Percentiles rank a stretch among this genome's conserved stretches.
phyloP scores from a whole-genome alignment of 2,797 vertebrate species.

The Manis crassicaudata region DNA sequence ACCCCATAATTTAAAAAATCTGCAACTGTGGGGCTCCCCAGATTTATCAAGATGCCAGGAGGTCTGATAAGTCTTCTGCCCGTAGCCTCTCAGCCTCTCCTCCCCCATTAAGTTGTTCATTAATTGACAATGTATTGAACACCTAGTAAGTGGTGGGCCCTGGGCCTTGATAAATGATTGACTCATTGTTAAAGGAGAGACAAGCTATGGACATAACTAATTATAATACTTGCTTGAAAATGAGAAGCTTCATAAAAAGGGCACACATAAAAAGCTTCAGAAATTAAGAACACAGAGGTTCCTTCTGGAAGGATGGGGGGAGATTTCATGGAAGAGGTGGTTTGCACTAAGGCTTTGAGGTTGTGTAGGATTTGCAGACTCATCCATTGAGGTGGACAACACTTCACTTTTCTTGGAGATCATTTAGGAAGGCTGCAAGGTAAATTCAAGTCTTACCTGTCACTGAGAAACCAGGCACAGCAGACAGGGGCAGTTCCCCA shows the following conservation, averaged over 20 bases:
- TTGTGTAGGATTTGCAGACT: not conserved
- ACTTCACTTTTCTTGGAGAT: not conserved
- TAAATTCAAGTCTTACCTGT: not conserved
- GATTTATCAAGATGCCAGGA: not conserved
- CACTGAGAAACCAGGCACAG: not conserved
- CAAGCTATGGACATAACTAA: not conserved
- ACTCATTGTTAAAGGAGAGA: not conserved
- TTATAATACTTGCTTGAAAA: not conserved
- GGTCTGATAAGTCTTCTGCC: not conserved
- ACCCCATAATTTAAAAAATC: not conserved
- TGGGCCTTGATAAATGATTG: not conserved
- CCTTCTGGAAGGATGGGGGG: not conserved
- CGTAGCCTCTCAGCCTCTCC: not conserved
- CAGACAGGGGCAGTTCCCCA: not conserved
- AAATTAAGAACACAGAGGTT: not conserved
- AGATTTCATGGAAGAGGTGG: not conserved
- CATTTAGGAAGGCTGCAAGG: not conserved
- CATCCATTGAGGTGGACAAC: accelerated
- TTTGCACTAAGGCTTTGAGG: not conserved
- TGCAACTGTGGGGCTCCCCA: not conserved
- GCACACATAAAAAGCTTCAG: not conserved
- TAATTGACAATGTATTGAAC: not conserved
- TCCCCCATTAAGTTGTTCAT: not conserved
- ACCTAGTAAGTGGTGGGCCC: not conserved
- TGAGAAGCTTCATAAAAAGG: not conserved